Base-by-base conservation (phyloP, 2,888 invertebrate species). In the Dynastes tityus region DNA sequence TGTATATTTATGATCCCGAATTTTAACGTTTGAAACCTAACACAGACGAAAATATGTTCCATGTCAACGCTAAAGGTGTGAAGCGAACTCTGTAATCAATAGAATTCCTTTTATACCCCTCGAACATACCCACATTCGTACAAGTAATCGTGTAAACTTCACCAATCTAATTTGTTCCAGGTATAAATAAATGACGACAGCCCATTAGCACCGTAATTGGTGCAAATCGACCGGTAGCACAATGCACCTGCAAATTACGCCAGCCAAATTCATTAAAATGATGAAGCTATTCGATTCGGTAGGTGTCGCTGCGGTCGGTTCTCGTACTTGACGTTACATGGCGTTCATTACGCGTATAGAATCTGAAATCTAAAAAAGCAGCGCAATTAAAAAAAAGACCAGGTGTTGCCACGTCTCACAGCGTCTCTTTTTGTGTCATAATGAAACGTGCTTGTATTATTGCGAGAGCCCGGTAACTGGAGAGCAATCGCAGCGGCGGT, bases 181-280 rank as follows among this genome's bases (percentile, higher is more conserved):
- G 11, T 67, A 32, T 27, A 45, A 67, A 67, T 53, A 45, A 45
- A 45, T 45, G 45, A 45, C 45, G 13, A 70, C 29, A 51, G 13
- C 53, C 53, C 70, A 70, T 51, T 70, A 51, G 70, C 53, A 29
- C 29, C 5, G 27, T 29, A 9, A 16, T 37, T 40, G 40, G 9
- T n/a, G 64, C 32, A 4, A 2, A n/a, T 29, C 64, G 64, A 22
- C 55, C 64, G 32, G 64, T 32, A 64, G 53, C n/a, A 65, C 40
- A 65, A 65, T 37, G n/a, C 16, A 70, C 70, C 65, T 70, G 70
- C 70, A 70, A 70, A 53, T 70, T 51, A 70, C 53, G n/a, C 32
- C 32, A 45, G 70, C 51, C 16, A 70, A 70, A 70, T 70, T 70
- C 70, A 70, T 70, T 70, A 29, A 40, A 29, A 29, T 5, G 29